A percentile compares a stretch with the other conserved stretches of the same genome.
These are phyloP conservation scores for Heterodera schachtii DNA, from an alignment of 1,140 invertebrate genomes.

Conservation along the genomic window DNA sequence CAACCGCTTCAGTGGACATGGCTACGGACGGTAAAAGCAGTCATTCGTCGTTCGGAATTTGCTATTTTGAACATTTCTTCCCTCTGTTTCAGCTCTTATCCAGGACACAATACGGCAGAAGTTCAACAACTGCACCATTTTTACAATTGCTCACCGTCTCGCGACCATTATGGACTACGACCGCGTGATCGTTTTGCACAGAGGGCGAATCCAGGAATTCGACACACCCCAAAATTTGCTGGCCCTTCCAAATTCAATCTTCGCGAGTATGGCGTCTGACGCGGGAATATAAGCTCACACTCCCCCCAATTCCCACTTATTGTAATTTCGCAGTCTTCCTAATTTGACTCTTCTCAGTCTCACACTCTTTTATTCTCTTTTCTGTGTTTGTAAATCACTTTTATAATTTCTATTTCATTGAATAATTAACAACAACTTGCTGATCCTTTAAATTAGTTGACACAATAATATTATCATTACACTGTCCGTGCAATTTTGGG, in stretches of 20 bases:
- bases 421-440: background rate
- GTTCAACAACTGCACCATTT: constrained; percentile 67
- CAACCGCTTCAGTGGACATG: constrained; percentile 69
- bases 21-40: background rate
- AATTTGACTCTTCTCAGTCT: background rate
- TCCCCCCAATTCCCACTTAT: background rate
- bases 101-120: constrained; percentile 67
- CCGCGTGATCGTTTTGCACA: constrained; percentile 36
- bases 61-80: background rate
- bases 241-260: constrained; percentile 21
- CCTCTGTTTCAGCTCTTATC: constrained; percentile 45
- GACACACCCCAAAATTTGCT: constrained; percentile 62
- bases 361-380: background rate
- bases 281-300: constrained; percentile 4
- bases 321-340: background rate
- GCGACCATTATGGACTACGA: constrained; percentile 67
- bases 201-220: constrained; percentile 67
- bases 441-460: background rate
- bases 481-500: background rate
- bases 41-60: background rate
- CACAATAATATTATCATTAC: background rate
- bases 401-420: background rate
- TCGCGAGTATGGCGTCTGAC: constrained; percentile 7
- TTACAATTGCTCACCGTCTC: constrained; percentile 70
- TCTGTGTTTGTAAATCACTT: background rate